Base-by-base conservation (phyloP, 2,888 invertebrate species). In the Agrochola litura region DNA sequence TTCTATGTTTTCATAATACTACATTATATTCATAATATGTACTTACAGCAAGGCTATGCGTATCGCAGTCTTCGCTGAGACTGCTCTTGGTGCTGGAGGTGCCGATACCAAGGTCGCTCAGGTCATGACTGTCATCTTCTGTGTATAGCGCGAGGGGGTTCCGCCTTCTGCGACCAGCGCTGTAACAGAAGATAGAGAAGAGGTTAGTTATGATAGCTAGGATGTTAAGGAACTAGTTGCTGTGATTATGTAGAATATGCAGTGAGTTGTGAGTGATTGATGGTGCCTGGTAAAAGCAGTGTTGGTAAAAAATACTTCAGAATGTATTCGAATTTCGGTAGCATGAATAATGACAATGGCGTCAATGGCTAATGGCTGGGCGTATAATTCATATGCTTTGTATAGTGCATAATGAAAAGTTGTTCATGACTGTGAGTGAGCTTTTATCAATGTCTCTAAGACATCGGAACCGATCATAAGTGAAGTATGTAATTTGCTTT, bases 31-130 rank as follows among this genome's bases (percentile, higher is more conserved):
- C 22, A 22, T 22, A 9, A 9, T 22, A 52, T 19, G 22, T 22
- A 52, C 97, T 97, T 91, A 97, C 97, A 91, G 97, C 97, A 88
- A 97, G 95, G 91, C 97, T 97, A 90, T 97, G 97, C 89, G 97
- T 97, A 92, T 97, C 97, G 89, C 97, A 97, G 92, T 97, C 97
- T 90, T 97, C 97, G 85, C 97, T 97, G 87, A 97, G 96, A 90
- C 97, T 97, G 93, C 97, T 97, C 92, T 97, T 97, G 87, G 97
- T 97, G 90, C 97, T 97, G 89, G 97, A 97, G 72, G 97, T 97
- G 84, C 97, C 97, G 91, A 98, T 98, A 79, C 98, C 98, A 88
- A 98, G 97, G 94, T 98, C 98, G 90, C 98, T 98, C 85, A 98
- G 97, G 95, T 98, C 98, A 91, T 98, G 98, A 64, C 98, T 97